Conservation (phyloP, 2,113 vertebrate species). For the Tinamus guttatus region DNA sequence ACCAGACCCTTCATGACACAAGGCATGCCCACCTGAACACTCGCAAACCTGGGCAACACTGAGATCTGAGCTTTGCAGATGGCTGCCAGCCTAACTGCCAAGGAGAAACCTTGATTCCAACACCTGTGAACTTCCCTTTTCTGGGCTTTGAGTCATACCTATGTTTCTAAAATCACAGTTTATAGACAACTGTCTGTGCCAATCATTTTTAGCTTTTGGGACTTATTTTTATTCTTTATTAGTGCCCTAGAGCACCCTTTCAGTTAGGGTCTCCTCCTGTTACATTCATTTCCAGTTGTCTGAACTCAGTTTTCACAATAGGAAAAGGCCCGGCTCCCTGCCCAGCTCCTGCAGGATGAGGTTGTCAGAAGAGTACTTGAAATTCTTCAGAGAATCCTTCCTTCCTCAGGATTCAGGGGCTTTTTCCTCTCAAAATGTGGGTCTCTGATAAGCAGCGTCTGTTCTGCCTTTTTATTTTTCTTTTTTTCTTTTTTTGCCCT, state of each 20-base stretch:
- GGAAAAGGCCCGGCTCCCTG: not conserved
- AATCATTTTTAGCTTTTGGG: not conserved
- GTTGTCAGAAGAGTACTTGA: not conserved
- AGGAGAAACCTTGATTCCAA: not conserved
- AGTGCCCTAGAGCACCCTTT: not conserved
- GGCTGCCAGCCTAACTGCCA: not conserved
- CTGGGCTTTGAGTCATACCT: not conserved
- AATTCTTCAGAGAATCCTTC: constrained; percentile 28
- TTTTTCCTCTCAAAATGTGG: constrained; percentile 11
- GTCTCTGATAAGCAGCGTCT: constrained; percentile 17
- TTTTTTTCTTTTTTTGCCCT: not conserved
- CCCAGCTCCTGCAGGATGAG: not conserved
- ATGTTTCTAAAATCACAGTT: not conserved
- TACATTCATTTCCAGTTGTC: not conserved
- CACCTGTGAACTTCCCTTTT: not conserved
- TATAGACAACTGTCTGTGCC: not conserved
- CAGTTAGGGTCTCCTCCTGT: not conserved
- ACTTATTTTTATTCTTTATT: not conserved
- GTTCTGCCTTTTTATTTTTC: not conserved
- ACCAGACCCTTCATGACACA: not conserved
- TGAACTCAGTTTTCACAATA: not conserved
- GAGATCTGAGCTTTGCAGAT: not conserved
- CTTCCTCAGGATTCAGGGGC: constrained; percentile 12
- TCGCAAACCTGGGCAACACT: not conserved
- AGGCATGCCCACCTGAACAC: not conserved